Conservation (phyloP, 2,113 vertebrate genomes). For the Plotosus lineatus region DNA sequence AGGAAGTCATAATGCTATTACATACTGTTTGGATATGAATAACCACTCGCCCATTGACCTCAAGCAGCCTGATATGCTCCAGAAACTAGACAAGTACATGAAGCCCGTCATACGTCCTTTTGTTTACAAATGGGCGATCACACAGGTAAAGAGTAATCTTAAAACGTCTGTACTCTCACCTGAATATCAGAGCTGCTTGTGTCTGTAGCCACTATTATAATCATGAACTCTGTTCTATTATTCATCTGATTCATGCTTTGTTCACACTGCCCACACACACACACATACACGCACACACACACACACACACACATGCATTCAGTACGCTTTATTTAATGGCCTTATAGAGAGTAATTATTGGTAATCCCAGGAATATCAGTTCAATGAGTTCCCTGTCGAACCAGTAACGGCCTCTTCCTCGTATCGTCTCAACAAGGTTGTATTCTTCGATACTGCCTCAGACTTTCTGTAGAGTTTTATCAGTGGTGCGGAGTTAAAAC, state of each 20-base stretch:
- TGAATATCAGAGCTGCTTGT: background rate
- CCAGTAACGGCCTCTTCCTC: background rate
- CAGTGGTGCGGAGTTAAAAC: background rate
- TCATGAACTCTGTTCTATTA: background rate
- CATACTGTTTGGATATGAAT: slow-evolving; percentile 77
- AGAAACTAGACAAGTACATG: slow-evolving; percentile 76
- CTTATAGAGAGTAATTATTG: background rate
- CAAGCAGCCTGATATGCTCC: slow-evolving; percentile 75
- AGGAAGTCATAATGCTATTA: slow-evolving; percentile 79
- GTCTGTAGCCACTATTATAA: background rate
- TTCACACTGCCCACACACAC: background rate
- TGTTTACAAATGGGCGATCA: slow-evolving; percentile 77
- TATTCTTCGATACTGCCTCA: background rate
- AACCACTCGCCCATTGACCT: slow-evolving; percentile 74
- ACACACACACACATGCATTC: too few relatives aligned
- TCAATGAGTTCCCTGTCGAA: background rate
- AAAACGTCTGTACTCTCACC: background rate
- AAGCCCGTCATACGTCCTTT: slow-evolving; percentile 77
- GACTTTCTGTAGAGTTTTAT: background rate
- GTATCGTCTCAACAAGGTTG: background rate
- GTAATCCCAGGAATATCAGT: background rate
- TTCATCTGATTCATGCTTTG: background rate
- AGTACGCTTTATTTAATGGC: too few relatives aligned
- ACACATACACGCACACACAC: too few relatives aligned
- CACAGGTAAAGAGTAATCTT: slow-evolving; percentile 67